Conservation (phyloP, 2,888 invertebrate species). For the Amiota mariae region DNA sequence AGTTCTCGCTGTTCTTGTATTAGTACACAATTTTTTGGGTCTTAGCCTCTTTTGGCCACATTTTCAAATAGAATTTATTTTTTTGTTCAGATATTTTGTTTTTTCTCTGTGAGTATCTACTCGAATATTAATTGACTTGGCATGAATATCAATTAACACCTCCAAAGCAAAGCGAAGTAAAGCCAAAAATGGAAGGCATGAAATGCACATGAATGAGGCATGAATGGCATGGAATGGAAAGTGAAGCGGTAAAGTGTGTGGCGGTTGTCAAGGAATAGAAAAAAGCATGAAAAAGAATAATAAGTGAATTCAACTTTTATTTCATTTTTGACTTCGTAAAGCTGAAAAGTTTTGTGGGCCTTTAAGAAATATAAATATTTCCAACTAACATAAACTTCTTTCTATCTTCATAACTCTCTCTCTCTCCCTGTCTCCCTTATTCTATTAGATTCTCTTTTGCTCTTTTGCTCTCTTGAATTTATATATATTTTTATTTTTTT, state of each 20-base stretch:
- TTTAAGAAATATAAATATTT: too few relatives aligned
- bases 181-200: too few relatives aligned
- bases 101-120: neutral
- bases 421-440: conserved; percentile 19
- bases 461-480: conserved; percentile 7
- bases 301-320: conserved; percentile 35
- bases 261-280: conserved; percentile 21
- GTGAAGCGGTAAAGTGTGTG: neutral
- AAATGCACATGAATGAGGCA: conserved; percentile 6
- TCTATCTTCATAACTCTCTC: neutral
- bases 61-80: neutral
- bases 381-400: too few relatives aligned
- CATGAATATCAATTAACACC: conserved; percentile 58
- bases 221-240: neutral
- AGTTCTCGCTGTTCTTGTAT: neutral
- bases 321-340: conserved; percentile 31
- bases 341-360: too few relatives aligned
- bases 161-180: neutral
- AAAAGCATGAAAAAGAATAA: conserved; percentile 35
- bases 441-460: too few relatives aligned
- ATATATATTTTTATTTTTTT: conserved; percentile 35
- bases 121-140: conserved; percentile 41
- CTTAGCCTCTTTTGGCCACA: conserved; percentile 14
- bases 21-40: conserved; percentile 38
- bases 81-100: neutral